These are phyloP conservation scores for Chondrosia reniformis DNA, from an alignment of 37 sponge, comb jelly and placozoan genomes.

Conservation along the genomic window DNA sequence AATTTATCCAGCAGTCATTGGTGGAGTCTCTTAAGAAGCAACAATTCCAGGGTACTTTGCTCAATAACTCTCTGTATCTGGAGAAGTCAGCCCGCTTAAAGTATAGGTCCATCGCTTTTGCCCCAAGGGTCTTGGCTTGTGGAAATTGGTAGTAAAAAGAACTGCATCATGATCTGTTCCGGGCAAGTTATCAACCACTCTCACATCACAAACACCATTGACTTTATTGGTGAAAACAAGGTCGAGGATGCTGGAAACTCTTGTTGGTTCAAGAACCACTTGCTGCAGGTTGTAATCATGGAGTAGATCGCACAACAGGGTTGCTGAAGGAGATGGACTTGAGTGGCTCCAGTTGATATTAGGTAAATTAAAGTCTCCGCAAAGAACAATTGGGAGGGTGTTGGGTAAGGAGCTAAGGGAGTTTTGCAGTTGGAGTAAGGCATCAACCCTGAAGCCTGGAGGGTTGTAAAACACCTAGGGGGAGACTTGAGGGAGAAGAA, in stretches of 20 bases:
- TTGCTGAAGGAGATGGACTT: constrained; percentile 15
- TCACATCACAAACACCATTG: neutral
- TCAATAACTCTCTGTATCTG: constrained; percentile 6
- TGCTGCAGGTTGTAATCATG: constrained; percentile 7
- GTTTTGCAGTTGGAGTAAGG: neutral
- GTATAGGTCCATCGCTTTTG: constrained; percentile 10
- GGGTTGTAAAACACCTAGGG: constrained; percentile 5
- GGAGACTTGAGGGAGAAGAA: neutral
- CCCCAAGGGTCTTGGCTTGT: neutral
- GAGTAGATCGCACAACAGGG: neutral
- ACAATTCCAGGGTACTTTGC: constrained; percentile 20
- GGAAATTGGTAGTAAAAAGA: neutral
- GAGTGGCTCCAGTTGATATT: constrained; percentile 8
- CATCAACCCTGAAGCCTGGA: neutral
- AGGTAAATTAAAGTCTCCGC: constrained; percentile 6
- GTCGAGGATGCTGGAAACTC: neutral
- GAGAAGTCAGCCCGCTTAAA: constrained; percentile 30
- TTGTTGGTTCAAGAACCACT: neutral
- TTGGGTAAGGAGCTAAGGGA: neutral
- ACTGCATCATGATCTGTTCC: constrained; percentile 42
- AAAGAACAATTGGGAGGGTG: neutral
- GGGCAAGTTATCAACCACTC: constrained; percentile 24
- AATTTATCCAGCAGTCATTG: constrained; percentile 20
- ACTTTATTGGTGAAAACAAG: neutral
- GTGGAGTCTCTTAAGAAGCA: neutral